Conservation (phyloP, 2,113 vertebrate species). For the Phalacrocorax brasilianus region DNA sequence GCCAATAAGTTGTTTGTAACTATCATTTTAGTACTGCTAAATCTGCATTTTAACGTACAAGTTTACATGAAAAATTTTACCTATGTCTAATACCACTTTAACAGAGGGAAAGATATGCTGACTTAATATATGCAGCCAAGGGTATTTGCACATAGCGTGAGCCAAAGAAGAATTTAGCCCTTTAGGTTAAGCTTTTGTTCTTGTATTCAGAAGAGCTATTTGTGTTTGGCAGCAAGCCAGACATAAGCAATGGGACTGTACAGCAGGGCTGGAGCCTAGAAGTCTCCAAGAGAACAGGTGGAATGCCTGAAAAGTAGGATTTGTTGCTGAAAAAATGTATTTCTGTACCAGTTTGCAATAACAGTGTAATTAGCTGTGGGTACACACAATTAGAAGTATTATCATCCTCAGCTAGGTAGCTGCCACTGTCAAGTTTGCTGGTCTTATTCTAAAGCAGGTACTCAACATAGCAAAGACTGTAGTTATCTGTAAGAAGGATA, state of each 20-base stretch:
- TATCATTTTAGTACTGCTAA: neutral
- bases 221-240: slow-evolving; percentile 2
- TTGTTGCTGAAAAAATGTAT: neutral
- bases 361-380: neutral
- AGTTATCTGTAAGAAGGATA: neutral
- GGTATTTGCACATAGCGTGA: neutral
- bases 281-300: neutral
- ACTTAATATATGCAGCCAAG: neutral
- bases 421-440: neutral
- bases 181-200: neutral
- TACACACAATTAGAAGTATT: neutral
- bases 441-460: neutral
- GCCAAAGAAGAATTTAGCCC: neutral
- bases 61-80: neutral
- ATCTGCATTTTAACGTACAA: neutral
- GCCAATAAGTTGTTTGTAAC: neutral
- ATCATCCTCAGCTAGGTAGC: neutral
- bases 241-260: neutral
- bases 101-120: neutral
- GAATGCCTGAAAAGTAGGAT: neutral
- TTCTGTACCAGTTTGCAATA: neutral
- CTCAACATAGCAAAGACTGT: neutral
- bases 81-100: neutral
- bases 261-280: neutral
- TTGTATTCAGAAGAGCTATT: neutral